Evolutionary conservation across 2,797 vertebrate genomes (phyloP).

Genomic region (Petrocephalus sullivani): DNA sequence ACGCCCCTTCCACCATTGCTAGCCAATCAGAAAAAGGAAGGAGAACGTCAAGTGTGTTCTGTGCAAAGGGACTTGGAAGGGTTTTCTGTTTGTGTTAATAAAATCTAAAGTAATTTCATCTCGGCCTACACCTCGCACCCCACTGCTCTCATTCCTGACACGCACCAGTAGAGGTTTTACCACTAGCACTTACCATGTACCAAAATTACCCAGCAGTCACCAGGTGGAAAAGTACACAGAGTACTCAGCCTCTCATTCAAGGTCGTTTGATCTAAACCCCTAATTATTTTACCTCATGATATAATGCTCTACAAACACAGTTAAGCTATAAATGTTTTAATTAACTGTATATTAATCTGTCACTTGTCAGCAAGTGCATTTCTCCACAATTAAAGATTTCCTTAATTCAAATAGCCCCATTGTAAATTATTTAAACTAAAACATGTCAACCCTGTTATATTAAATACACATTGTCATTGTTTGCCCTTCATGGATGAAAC

Average conservation of each 20-base stretch:
- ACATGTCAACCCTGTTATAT: not conserved
- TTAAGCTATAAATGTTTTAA: constrained; percentile 4
- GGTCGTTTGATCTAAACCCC: not conserved
- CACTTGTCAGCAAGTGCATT: not conserved
- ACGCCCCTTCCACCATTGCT: not conserved
- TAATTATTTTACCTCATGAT: not conserved
- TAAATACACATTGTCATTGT: not conserved
- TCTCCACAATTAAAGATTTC: not conserved
- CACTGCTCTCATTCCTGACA: not conserved
- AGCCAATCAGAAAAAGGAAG: not conserved
- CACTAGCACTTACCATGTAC: not conserved
- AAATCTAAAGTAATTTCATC: not conserved
- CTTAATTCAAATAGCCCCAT: not conserved
- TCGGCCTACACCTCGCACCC: not conserved
- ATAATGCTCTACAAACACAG: not conserved
- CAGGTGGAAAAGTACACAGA: not conserved
- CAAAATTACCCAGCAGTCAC: not conserved
- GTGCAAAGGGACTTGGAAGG: not conserved
- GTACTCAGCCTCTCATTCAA: not conserved
- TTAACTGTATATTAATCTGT: not conserved
- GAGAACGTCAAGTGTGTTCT: not conserved
- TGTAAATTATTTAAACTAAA: not conserved
- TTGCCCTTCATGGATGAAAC: not conserved
- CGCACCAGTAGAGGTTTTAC: not conserved
- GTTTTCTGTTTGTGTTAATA: not conserved